These are phyloP conservation scores for Hydrocynus forskahlii DNA, from an alignment of 2,797 vertebrate genomes.

Conservation along the genomic window DNA sequence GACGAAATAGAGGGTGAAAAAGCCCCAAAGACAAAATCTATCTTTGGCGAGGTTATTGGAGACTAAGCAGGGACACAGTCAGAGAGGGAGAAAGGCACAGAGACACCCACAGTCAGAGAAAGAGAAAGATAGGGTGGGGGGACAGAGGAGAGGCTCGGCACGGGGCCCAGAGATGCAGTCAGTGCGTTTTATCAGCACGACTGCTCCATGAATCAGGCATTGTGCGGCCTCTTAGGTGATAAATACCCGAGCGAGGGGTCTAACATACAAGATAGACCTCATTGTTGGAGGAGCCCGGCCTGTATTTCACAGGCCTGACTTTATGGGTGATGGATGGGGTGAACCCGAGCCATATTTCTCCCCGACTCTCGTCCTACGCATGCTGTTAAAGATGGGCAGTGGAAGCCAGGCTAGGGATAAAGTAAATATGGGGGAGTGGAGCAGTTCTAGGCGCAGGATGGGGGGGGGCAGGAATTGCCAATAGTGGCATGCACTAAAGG, in stretches of 20 bases:
- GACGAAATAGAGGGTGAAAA: conserved; percentile 49
- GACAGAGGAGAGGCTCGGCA: conserved; percentile 35
- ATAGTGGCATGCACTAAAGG: too few species aligned
- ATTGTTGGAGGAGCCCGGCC: conserved; percentile 71
- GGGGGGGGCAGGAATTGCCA: too few species aligned
- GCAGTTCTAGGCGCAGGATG: conserved; percentile 9
- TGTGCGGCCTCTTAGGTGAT: conserved; percentile 76
- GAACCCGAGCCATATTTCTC: conserved; percentile 58
- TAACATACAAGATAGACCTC: conserved; percentile 78
- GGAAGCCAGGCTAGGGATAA: conserved; percentile 7
- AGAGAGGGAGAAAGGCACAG: conserved; percentile 8
- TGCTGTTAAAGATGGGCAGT: conserved; percentile 30
- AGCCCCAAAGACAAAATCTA: conserved; percentile 50
- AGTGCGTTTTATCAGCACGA: conserved; percentile 73
- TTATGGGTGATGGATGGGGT: conserved; percentile 76
- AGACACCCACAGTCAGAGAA: conserved; percentile 45
- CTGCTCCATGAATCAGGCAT: conserved; percentile 77
- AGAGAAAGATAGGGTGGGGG: conserved; percentile 30
- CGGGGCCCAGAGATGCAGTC: conserved; percentile 69
- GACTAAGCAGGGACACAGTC: conserved; percentile 18
- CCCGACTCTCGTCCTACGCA: conserved; percentile 41
- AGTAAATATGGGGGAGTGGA: conserved; percentile 20
- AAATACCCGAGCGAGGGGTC: conserved; percentile 78
- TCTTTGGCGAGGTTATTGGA: conserved; percentile 54
- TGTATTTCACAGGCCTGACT: conserved; percentile 74